Percentiles rank a stretch among this genome's conserved stretches.
phyloP scores from a whole-genome alignment of 2,113 vertebrate species.

The Oophaga pumilio region DNA sequence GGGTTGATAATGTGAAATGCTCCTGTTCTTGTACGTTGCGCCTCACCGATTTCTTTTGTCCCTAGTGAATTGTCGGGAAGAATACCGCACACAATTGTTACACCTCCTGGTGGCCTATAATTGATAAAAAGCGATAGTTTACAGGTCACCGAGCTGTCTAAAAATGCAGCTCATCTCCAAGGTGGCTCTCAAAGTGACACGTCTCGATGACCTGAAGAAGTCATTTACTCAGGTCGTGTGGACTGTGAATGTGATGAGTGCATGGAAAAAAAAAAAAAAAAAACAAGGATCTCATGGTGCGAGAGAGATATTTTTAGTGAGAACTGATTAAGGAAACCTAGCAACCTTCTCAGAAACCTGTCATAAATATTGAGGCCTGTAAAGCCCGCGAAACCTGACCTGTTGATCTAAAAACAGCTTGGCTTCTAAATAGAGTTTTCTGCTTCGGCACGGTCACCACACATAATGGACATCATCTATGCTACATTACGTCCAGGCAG shows the following conservation, averaged over 20 bases:
- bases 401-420: conserved; percentile 61
- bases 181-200: neutral
- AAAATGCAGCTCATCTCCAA: neutral
- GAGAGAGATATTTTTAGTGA: conserved; percentile 69
- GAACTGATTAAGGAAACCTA: conserved; percentile 72
- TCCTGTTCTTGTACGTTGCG: neutral
- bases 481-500: neutral
- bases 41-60: neutral
- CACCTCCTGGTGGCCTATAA: neutral
- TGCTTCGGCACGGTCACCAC: conserved; percentile 24
- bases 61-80: neutral
- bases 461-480: conserved; percentile 8
- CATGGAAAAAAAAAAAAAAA: conserved; percentile 69
- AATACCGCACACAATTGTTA: neutral
- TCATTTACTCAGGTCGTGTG: conserved; percentile 59
- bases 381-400: conserved; percentile 64
- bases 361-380: conserved; percentile 67
- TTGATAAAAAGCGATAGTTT: neutral
- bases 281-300: conserved; percentile 64
- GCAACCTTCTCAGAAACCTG: conserved; percentile 68
- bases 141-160: neutral
- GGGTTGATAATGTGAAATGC: neutral
- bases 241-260: conserved; percentile 65
- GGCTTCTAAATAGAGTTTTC: conserved; percentile 14
- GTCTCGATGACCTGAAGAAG: conserved; percentile 6